A percentile compares a stretch with the other conserved stretches of the same genome.
Conservation (phyloP, 1,140 invertebrate genomes). For the Panagrolaimus sp. region DNA sequence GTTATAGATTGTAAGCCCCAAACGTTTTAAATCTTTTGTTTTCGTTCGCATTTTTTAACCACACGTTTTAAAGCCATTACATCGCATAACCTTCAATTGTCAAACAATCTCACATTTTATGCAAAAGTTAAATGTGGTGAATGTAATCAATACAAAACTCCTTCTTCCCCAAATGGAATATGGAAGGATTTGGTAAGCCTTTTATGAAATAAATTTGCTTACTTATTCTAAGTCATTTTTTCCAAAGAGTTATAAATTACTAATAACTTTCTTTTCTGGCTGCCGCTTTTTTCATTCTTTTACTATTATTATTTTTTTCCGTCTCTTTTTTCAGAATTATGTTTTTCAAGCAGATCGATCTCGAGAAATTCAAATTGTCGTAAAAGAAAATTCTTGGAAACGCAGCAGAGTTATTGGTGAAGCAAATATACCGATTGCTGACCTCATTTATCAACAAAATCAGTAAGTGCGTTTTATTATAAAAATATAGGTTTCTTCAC, state of each 20-base stretch:
- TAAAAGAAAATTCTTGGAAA: constrained; percentile 41
- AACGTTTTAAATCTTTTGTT: constrained; percentile 15
- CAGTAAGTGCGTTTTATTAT: constrained; percentile 20
- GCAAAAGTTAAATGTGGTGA: constrained; percentile 32
- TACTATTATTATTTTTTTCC: no score
- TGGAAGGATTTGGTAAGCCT: constrained; percentile 37
- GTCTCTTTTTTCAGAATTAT: constrained; percentile 37
- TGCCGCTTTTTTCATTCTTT: no score
- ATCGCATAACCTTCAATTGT: constrained; percentile 22
- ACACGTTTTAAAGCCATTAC: constrained; percentile 28
- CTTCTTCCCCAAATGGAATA: constrained; percentile 15
- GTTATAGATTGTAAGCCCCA: constrained; percentile 27
- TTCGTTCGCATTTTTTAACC: constrained; percentile 1
- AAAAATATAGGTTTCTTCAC: background rate
- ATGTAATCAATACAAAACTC: constrained; percentile 29
- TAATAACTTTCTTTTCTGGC: no score
- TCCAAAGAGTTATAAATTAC: no score
- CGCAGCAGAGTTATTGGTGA: constrained; percentile 33
- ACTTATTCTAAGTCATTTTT: background rate
- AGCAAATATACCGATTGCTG: constrained; percentile 37
- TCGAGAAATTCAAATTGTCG: constrained; percentile 42
- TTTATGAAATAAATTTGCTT: constrained; percentile 1
- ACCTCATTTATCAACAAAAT: constrained; percentile 31
- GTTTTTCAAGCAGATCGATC: constrained; percentile 39
- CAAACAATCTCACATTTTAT: constrained; percentile 31